Evolutionary conservation across 2,797 vertebrate genomes (phyloP).

Genomic region (Neosalanx taihuensis): DNA sequence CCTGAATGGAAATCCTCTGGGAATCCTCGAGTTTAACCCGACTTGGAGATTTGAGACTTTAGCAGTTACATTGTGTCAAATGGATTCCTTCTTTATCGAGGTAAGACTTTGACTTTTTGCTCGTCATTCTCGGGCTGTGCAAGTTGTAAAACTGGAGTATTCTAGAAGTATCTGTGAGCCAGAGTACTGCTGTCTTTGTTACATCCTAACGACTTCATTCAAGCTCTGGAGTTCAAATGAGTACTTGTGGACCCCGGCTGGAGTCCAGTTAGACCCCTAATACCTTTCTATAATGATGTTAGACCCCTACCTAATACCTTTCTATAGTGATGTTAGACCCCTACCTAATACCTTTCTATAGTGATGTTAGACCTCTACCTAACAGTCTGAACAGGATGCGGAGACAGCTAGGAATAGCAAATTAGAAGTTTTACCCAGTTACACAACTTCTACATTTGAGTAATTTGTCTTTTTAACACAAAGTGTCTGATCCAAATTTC

Average conservation of each 20-base stretch:
- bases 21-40: conserved; percentile 52
- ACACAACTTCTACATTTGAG: background rate
- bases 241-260: background rate
- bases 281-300: background rate
- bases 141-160: background rate
- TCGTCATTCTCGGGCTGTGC: background rate
- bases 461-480: background rate
- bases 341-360: background rate
- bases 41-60: conserved; percentile 57
- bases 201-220: background rate
- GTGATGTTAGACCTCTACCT: background rate
- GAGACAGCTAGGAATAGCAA: background rate
- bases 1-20: conserved; percentile 62
- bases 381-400: no score
- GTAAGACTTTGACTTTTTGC: conserved; percentile 30
- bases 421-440: background rate
- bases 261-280: background rate
- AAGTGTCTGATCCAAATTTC: background rate
- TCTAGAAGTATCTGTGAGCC: background rate
- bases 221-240: background rate
- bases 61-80: conserved; percentile 43
- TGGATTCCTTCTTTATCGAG: conserved; percentile 67
- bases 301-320: background rate
- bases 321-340: background rate
- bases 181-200: background rate